These are phyloP conservation scores for Naja naja DNA, from an alignment of 2,113 vertebrate species.

Conservation along the genomic window DNA sequence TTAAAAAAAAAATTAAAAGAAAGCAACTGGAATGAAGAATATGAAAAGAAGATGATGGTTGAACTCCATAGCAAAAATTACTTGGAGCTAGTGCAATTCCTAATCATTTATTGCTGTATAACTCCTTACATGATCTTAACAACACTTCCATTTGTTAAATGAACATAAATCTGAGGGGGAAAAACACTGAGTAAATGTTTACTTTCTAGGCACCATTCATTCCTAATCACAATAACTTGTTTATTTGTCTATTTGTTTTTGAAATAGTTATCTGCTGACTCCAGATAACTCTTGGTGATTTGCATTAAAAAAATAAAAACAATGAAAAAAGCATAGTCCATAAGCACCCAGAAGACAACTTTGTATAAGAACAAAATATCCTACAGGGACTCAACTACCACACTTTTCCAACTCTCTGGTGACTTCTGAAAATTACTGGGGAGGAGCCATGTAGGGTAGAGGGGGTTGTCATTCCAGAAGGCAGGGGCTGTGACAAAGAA, in stretches of 20 bases:
- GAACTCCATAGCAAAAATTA: not conserved
- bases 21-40: not conserved
- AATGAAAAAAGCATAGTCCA: not conserved
- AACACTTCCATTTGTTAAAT: not conserved
- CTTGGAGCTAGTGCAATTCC: not conserved
- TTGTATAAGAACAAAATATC: not conserved
- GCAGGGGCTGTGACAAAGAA: not conserved
- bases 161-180: not conserved
- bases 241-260: not conserved
- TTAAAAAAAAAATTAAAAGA: not conserved
- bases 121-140: not conserved
- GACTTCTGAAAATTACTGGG: not conserved
- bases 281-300: not conserved
- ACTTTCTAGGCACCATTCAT: not conserved
- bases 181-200: not conserved
- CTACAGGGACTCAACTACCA: not conserved
- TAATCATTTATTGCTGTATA: not conserved
- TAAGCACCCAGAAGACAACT: not conserved
- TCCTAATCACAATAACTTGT: not conserved
- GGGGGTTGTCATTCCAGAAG: not conserved
- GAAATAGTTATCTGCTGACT: not conserved
- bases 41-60: not conserved
- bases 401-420: not conserved
- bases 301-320: not conserved
- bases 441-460: not conserved